Evolutionary conservation across 2,888 invertebrate species (phyloP), one percentile per base, ranked within the genome.

Genomic region (Oscheius sp.): DNA sequence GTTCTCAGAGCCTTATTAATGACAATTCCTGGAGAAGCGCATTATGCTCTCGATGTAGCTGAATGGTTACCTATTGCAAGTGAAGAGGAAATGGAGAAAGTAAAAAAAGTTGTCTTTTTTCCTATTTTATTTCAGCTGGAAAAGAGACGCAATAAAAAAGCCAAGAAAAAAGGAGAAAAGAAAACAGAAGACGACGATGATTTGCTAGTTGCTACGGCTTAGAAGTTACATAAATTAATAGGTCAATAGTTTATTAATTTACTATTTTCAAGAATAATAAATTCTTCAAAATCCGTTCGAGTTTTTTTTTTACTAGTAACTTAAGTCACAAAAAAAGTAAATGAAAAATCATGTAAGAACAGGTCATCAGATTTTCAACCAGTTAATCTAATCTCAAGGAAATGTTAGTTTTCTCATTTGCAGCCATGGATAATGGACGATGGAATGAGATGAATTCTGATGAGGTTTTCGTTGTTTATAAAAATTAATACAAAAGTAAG

Each of bases 51-150:
- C 44, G 76, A 85, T 51, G 78, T 85, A 28, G 67, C 70, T 44
- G 68, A 72, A 41, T 84, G 76, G 77, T 44, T 81, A 36, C 84
- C 84, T 14, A 70, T 75, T 5, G 71, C 83, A 1, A 78, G 80
- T n/a, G 84, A 85, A 65, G 82, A 82, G 54, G 82, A 84, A 66
- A 72, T 84, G 30, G 83, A 82, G 57, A 84, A 81, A 72, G 80
- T 80, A 33, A 59, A 9, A 61, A 2, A n/a, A 24, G 12, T 4
- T 30, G 36, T 3, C 14, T 30, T 50, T n/a, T n/a, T n/a, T n/a
- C n/a, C n/a, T n/a, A n/a, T n/a, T 5, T 65, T 32, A 38, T 24
- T 79, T 61, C 74, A 81, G 80, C 64, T 78, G 44, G 80, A 81
- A 63, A 80, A 79, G 67, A 67, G 78, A 30, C 74, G 77, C 56